phyloP scores from a whole-genome alignment of 2,888 invertebrate genomes.

The Piscicola geometra region DNA sequence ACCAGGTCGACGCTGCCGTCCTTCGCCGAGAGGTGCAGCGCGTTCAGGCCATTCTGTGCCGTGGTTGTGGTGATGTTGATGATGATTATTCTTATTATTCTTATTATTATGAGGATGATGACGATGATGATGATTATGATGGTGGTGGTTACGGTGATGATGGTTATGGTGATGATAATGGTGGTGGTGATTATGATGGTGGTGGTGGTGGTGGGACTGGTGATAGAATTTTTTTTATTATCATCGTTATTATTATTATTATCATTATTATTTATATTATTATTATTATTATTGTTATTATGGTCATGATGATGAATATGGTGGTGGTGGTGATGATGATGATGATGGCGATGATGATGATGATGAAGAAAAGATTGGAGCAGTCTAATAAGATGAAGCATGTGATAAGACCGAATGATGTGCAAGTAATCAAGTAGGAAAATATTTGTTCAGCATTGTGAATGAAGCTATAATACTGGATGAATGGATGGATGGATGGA shows the following conservation, averaged over 20 bases:
- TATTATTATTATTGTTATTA: background rate
- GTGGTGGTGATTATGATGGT: background rate
- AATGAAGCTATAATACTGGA: too few relatives aligned
- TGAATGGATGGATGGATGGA: too few relatives aligned
- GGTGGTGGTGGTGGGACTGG: background rate
- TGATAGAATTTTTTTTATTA: background rate
- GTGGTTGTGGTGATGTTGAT: background rate
- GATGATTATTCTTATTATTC: background rate
- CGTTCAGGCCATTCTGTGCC: constrained; percentile 63
- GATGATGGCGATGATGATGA: constrained; percentile 2
- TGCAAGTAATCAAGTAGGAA: too few relatives aligned
- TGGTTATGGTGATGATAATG: background rate
- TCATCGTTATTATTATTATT: too few relatives aligned
- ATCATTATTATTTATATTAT: too few relatives aligned
- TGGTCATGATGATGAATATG: too few relatives aligned
- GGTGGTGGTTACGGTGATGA: background rate
- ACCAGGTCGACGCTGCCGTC: constrained; percentile 97
- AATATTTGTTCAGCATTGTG: too few relatives aligned
- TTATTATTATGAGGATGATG: background rate
- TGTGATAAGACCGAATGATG: too few relatives aligned
- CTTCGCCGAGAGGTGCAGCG: constrained; percentile 92
- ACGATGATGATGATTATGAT: background rate
- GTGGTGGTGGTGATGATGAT: too few relatives aligned
- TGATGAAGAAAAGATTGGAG: background rate
- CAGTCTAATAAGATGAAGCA: too few relatives aligned